Evolutionary conservation across 2,113 vertebrate genomes (phyloP).

Genomic region (Lamprotornis superbus): DNA sequence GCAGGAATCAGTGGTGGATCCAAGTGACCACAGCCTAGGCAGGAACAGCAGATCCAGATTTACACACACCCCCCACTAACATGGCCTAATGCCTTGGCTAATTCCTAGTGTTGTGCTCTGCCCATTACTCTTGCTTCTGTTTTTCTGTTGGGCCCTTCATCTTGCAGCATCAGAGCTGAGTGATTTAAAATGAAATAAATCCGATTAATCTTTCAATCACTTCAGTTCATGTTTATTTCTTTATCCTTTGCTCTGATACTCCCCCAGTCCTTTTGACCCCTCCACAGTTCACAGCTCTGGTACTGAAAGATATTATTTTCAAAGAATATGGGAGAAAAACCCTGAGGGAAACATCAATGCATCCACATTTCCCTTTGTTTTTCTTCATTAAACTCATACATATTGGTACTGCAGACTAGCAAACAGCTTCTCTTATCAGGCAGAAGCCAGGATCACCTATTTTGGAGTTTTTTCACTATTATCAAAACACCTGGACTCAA

Average conservation of each 20-base stretch:
- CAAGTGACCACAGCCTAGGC: neutral
- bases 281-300: neutral
- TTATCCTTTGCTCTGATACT: neutral
- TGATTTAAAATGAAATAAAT: neutral
- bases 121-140: neutral
- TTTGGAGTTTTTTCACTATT: neutral
- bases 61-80: fast-evolving
- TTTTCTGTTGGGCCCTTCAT: neutral
- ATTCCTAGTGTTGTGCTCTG: neutral
- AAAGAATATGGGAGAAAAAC: neutral
- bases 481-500: slow-evolving; percentile 1
- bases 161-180: neutral
- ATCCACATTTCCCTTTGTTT: neutral
- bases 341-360: neutral
- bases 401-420: neutral
- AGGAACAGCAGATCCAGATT: neutral
- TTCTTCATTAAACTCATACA: neutral
- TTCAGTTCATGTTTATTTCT: neutral
- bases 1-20: neutral
- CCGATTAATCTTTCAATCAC: neutral
- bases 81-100: neutral
- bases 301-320: slow-evolving; percentile 2
- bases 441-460: slow-evolving; percentile 26
- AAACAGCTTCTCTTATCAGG: slow-evolving; percentile 35
- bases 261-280: neutral